Base-by-base conservation (phyloP, 2,888 invertebrate genomes). In the Tryphoninae sp. region DNA sequence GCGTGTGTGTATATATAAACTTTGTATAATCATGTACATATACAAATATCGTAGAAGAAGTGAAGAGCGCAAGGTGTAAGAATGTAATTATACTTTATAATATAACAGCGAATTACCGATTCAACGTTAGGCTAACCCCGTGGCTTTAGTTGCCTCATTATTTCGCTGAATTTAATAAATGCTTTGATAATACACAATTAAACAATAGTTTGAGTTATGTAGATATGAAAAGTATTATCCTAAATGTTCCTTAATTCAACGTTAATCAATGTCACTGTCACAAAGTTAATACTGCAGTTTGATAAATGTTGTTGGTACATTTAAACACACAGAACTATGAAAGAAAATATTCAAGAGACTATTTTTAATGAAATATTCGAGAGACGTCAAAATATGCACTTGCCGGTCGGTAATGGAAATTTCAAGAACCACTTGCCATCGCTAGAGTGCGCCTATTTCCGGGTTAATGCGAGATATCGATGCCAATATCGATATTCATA, bases 81-180 rank as follows among this genome's bases (percentile, higher is more conserved):
- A 78, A 74, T 75, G 76, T 73, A 79, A 73, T 76, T 76, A 78
- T 59, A 67, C 53, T 33, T 22, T 58, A 64, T 13, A 61, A 49
- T 53, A 62, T 58, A 64, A 71, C 49, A 62, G 69, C 79, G 69
- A 79, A 78, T 65, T 77, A 76, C 72, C 64, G 78, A 76, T 68
- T 49, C 72, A 84, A 83, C 81, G 69, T 81, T 78, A 80, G 84
- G 85, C 82, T 81, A 72, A 86, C 84, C 77, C 77, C 84, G 83
- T 85, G 80, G 82, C 79, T 86, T 88, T 80, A 85, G 85, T 88
- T 87, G 87, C 86, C 83, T 87, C 78, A 82, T 82, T 79, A 75
- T 78, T 78, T 84, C 84, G 86, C 85, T 88, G 85, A 85, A 86
- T 86, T 88, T 85, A 88, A 88, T 88, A 88, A 89, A 89, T 81